These are phyloP conservation scores for Andrena trimmerana DNA, from an alignment of 2,888 invertebrate genomes.

Conservation along the genomic window DNA sequence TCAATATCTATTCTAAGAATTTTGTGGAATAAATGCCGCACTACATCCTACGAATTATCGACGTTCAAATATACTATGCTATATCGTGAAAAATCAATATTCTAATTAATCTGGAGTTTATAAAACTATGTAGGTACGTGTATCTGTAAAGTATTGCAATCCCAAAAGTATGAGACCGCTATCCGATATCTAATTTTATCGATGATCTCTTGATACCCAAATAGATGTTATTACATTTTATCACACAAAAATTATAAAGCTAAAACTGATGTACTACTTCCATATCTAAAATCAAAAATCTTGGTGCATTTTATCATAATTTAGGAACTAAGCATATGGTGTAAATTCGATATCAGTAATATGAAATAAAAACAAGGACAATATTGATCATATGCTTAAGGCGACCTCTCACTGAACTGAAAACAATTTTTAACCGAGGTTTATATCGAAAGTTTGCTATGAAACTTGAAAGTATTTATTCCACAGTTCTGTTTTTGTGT, in stretches of 20 bases:
- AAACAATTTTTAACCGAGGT: background rate
- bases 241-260: no score
- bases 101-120: no score
- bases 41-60: background rate
- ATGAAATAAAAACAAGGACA: conserved; percentile 3
- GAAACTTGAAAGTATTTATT: background rate
- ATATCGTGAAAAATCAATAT: background rate
- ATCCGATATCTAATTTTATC: no score
- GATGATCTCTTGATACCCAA: no score
- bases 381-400: background rate
- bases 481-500: background rate
- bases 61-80: no score
- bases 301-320: background rate
- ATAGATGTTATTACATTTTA: no score
- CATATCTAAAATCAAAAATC: no score
- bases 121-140: no score
- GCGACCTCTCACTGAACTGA: background rate
- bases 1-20: conserved; percentile 13
- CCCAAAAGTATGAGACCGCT: no score
- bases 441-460: background rate
- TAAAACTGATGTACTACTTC: no score
- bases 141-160: no score
- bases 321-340: background rate
- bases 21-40: background rate
- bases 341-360: background rate